phyloP scores from a whole-genome alignment of 2,113 vertebrate species.

The Psammodynastes pulverulentus region DNA sequence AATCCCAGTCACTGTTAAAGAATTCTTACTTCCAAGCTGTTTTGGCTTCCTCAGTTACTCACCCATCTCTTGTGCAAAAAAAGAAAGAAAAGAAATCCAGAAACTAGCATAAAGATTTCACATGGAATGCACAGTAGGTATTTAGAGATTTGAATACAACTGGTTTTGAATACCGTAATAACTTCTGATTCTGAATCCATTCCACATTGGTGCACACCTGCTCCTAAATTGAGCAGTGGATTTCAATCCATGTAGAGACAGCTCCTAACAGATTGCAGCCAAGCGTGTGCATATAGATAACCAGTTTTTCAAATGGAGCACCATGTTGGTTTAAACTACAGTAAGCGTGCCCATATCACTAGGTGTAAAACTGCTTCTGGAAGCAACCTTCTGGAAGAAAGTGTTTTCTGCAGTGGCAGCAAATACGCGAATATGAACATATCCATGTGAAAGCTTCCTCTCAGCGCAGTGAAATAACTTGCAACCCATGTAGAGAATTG shows the following conservation, averaged over 20 bases:
- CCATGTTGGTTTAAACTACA: not conserved
- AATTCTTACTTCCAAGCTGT: not conserved
- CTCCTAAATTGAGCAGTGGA: not conserved
- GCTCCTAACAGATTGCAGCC: not conserved
- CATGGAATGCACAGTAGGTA: not conserved
- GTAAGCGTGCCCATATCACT: not conserved
- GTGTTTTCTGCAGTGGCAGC: not conserved
- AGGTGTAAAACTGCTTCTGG: not conserved
- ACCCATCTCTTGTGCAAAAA: not conserved
- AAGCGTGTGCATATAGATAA: not conserved
- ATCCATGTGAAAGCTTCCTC: not conserved
- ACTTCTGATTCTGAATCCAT: not conserved
- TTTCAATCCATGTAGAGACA: not conserved
- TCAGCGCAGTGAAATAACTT: not conserved
- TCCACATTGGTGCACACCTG: not conserved
- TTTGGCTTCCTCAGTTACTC: not conserved
- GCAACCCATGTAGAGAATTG: slow-evolving; percentile 6
- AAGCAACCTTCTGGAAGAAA: not conserved
- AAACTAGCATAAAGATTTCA: not conserved
- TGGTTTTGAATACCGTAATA: not conserved
- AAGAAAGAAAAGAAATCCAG: not conserved
- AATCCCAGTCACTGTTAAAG: not conserved
- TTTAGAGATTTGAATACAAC: not conserved
- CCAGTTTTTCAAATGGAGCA: not conserved
- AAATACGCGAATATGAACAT: not conserved